These are phyloP conservation scores for Acleris cristana DNA, from an alignment of 2,888 invertebrate species.

Conservation along the genomic window DNA sequence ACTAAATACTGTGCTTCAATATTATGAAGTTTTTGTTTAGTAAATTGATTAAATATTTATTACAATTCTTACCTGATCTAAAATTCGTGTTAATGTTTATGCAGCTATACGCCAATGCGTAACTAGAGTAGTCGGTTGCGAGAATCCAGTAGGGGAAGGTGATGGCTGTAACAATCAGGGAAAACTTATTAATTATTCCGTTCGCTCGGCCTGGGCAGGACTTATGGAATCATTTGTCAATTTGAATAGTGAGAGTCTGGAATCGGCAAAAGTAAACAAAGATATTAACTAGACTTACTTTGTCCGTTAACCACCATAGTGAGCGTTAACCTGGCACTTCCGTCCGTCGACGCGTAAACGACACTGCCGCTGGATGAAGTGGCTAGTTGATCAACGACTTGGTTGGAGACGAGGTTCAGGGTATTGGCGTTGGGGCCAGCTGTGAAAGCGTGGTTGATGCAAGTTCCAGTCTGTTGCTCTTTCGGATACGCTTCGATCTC, in stretches of 20 bases:
- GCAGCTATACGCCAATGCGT: conserved; percentile 85
- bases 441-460: conserved; percentile 23
- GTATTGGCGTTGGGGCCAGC: neutral
- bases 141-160: conserved; percentile 78
- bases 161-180: conserved; percentile 6
- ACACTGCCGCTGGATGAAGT: conserved; percentile 14
- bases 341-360: neutral
- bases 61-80: conserved; percentile 31
- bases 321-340: conserved; percentile 15
- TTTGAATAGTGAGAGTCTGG: neutral
- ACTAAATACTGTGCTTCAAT: too few species aligned
- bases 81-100: conserved; percentile 53
- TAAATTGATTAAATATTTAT: neutral
- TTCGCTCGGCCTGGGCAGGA: too few species aligned
- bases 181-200: too few species aligned
- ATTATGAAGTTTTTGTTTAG: neutral
- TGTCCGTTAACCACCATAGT: conserved; percentile 34
- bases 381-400: conserved; percentile 45
- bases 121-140: conserved; percentile 83
- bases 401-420: conserved; percentile 44
- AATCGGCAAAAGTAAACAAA: too few species aligned
- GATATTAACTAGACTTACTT: neutral
- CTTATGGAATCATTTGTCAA: neutral
- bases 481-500: conserved; percentile 72
- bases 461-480: conserved; percentile 71